These are phyloP conservation scores for Troides aeacus DNA, from an alignment of 2,888 invertebrate genomes.

Conservation along the genomic window DNA sequence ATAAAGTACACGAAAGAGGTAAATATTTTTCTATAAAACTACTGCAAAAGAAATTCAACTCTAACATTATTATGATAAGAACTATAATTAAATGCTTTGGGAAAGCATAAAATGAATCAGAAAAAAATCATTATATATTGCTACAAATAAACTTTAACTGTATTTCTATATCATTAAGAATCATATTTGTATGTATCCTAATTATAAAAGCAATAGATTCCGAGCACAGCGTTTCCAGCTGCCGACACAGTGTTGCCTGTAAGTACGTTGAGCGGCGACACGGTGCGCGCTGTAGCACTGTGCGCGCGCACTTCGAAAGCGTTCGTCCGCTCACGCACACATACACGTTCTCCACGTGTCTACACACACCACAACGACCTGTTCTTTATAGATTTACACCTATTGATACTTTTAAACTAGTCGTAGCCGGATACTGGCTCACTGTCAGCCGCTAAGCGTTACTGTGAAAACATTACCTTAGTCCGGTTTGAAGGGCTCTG, in stretches of 20 bases:
- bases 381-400: conserved; percentile 33
- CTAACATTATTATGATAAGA: no score
- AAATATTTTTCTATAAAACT: no score
- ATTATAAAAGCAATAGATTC: conserved; percentile 1
- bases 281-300: conserved; percentile 22
- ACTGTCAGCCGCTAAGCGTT: no score
- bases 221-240: conserved; percentile 21
- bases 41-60: no score
- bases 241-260: conserved; percentile 12
- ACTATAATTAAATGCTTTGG: no score
- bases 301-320: conserved; percentile 10
- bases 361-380: conserved; percentile 51
- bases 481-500: no score
- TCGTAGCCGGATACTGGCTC: no score
- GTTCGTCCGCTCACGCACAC: conserved; percentile 21
- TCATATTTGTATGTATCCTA: background rate
- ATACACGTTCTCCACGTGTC: conserved; percentile 40
- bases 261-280: background rate
- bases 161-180: background rate
- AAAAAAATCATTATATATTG: no score
- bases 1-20: no score
- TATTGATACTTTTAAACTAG: conserved; percentile 40
- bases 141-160: background rate
- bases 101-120: no score
- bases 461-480: no score